A percentile compares a stretch with the other conserved stretches of the same genome.
Conservation (phyloP, 2,113 vertebrate species). For the Carettochelys insculpta region DNA sequence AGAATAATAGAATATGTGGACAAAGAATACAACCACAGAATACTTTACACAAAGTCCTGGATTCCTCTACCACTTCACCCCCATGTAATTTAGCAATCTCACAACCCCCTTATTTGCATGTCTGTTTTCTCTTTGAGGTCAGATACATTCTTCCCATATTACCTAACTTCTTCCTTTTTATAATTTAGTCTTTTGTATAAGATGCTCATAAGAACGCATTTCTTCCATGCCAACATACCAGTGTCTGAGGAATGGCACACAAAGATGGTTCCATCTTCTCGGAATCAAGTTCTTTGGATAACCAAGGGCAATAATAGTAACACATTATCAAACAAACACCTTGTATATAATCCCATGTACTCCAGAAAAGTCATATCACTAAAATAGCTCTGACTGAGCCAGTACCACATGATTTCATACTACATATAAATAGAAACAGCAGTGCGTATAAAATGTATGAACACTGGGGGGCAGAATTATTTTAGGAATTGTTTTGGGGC, state of each 20-base stretch:
- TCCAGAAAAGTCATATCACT: background rate
- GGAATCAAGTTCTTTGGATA: background rate
- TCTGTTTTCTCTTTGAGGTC: background rate
- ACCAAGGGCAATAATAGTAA: background rate
- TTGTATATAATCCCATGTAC: background rate
- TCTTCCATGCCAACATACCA: background rate
- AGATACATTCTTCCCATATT: background rate
- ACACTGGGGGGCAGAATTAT: background rate
- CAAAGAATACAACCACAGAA: background rate
- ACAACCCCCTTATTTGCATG: background rate
- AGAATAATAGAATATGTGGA: background rate
- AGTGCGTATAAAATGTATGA: background rate
- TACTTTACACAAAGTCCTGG: background rate
- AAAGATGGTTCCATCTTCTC: background rate
- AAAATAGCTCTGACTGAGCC: accelerated
- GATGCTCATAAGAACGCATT: background rate
- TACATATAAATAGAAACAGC: no score
- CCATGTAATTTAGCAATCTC: background rate
- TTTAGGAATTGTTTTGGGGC: background rate
- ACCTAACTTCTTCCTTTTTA: background rate
- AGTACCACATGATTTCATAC: no score
- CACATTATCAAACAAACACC: background rate
- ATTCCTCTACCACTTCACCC: background rate
- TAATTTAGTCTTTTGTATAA: background rate
- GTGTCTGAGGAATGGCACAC: accelerated